Conservation (phyloP, 1,140 invertebrate species). For the Zaprionus inermis region DNA sequence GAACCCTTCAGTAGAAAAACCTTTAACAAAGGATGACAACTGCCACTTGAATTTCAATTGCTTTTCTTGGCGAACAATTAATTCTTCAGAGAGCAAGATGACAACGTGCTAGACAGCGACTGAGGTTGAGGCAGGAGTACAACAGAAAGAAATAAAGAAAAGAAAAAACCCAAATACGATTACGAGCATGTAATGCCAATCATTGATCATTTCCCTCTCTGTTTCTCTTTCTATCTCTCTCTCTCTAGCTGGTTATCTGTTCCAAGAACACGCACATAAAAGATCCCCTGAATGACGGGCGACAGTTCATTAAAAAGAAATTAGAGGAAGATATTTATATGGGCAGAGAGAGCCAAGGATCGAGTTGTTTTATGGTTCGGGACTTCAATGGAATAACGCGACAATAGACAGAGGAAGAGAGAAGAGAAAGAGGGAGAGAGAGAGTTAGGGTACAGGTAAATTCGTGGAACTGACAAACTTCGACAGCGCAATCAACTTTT, state of each 20-base stretch:
- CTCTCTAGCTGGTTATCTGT: conserved; percentile 11
- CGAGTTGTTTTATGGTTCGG: conserved; percentile 5
- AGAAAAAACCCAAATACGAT: conserved; percentile 22
- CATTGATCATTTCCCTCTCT: conserved; percentile 46
- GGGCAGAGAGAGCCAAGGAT: conserved; percentile 25
- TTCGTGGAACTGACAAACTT: conserved; percentile 33
- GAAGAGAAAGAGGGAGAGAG: neutral
- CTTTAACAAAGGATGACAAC: conserved; percentile 60
- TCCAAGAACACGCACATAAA: conserved; percentile 50
- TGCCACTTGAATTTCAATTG: conserved; percentile 64
- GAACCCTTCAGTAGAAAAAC: conserved; percentile 7
- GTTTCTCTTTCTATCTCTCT: neutral
- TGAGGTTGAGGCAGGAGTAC: conserved; percentile 6
- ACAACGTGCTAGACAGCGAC: neutral
- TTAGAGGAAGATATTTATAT: conserved; percentile 58
- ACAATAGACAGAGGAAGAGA: conserved; percentile 7
- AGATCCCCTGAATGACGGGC: conserved; percentile 34
- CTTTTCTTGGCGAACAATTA: conserved; percentile 39
- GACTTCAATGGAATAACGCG: neutral
- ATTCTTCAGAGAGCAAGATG: conserved; percentile 12
- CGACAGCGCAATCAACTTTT: conserved; percentile 25
- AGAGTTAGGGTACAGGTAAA: conserved; percentile 12
- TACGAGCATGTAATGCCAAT: conserved; percentile 55
- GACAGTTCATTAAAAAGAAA: conserved; percentile 73
- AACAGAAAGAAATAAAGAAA: conserved; percentile 8